Evolutionary conservation across 2,797 vertebrate species (phyloP).

Genomic region (Carcharodon carcharias): DNA sequence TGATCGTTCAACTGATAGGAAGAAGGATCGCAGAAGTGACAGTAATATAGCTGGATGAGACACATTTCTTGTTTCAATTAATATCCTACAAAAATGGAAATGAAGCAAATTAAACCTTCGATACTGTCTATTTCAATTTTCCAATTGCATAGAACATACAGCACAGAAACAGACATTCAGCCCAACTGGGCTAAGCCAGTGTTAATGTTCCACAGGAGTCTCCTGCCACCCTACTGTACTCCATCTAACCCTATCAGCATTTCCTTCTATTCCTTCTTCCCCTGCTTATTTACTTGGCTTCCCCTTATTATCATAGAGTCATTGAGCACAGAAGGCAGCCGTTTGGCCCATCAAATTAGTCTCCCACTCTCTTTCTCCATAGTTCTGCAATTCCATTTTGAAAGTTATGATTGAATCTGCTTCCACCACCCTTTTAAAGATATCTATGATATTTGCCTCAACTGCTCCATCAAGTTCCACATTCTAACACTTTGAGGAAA

Average conservation of each 20-base stretch:
- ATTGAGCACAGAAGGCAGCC: too few relatives aligned
- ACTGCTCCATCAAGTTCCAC: background rate
- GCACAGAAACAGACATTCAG: background rate
- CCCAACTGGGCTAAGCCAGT: too few relatives aligned
- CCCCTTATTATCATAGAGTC: background rate
- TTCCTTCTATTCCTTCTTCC: background rate
- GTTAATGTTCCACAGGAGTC: background rate
- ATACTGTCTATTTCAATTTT: background rate
- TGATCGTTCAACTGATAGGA: background rate
- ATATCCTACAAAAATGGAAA: background rate
- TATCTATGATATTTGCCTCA: background rate
- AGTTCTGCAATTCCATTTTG: too few relatives aligned
- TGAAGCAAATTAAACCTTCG: background rate
- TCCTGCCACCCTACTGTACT: background rate
- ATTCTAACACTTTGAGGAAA: background rate
- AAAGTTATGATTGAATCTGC: too few relatives aligned
- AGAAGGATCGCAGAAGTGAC: background rate
- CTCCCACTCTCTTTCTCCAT: too few relatives aligned
- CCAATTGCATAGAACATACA: background rate
- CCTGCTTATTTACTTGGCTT: background rate
- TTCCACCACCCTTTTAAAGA: background rate
- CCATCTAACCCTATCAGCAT: background rate
- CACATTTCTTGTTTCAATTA: background rate
- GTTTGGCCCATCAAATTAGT: too few relatives aligned
- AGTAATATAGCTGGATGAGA: background rate